Evolutionary conservation across 1,140 invertebrate species (phyloP), one percentile per base, ranked within the genome.

Genomic region (Rhysida immarginata): DNA sequence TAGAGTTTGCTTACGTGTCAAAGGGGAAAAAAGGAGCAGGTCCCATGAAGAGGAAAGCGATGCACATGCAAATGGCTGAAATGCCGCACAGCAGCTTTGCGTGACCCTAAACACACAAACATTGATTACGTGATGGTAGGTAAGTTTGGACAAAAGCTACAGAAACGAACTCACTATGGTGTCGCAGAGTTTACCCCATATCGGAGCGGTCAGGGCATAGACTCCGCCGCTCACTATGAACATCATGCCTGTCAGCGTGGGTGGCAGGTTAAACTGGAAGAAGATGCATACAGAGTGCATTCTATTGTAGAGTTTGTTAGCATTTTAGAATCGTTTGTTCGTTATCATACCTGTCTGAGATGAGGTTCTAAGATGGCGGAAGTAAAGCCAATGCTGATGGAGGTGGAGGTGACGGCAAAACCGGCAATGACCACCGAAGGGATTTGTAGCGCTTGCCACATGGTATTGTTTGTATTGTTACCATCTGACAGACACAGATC

Each of bases 211-310:
- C 0, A 85, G 42, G 1, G 86, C 87, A 68, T 92, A 93, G 14
- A 82, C 78, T 1, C 82, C 87, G 2, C 88, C 88, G 64, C 87
- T 89, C 44, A 92, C 82, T 16, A 93, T 79, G 67, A 93, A 93
- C 78, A 90, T 84, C 16, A 89, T 65, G 0, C 88, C 88, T 24
- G 89, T 71, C 5, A 87, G 65, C 3, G 87, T 76, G 0, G 86
- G 84, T 20, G 62, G 80, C 49, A 91, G 71, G 13, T 79, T 65
- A 63, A 90, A 79, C 70, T 77, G 59, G 46, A 67, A 65, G 42
- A 26, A 24, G 51, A 57, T 60, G 49, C 18, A 52, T 56, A 58
- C 35, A 41, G 35, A 41, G 35, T 11, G 11, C 11, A 11, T 41
- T 41, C n/a, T 41, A 11, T 41, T 41, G 11, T 20, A 18, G 20